Evolutionary conservation across 2,797 vertebrate species (phyloP), one percentile per base, ranked within the genome.

Genomic region (Lutjanus argentimaculatus): DNA sequence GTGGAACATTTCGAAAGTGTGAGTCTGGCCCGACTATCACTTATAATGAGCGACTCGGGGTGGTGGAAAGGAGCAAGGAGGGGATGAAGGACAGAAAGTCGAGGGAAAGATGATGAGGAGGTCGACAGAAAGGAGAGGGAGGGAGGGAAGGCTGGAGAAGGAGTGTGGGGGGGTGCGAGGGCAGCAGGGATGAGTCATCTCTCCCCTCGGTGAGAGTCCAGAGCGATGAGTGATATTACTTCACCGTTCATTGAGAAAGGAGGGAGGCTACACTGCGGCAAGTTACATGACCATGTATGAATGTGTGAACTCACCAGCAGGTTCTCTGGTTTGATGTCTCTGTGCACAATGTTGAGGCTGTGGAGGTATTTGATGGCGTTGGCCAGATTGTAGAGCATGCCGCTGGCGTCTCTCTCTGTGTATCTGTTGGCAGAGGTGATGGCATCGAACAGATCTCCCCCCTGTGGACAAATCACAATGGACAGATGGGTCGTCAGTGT

Each of bases 281-380:
- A 67, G 65, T 82, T 77, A 79, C 2, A 64, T 57, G 67, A 79
- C 21, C 17, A 9, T 21, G 42, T 25, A n/a, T 1, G 17, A 53
- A 64, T 21, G 22, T 1, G 17, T 57, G 67, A 66, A 86, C 93
- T 97, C 95, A 99, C 98, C 97, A 99, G 95, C 77, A 99, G 96
- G 90, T 99, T 99, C 86, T 99, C 98, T 0, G 98, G 98, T 88
- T 99, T 99, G 94, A 99, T 99, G 96, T 99, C 98, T 62, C 98
- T 97, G 93, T 99, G 98, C 81, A 99, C 98, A 4, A 99, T 99
- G 93, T 99, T 99, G 91, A 99, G 95, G 94, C 97, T 97, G 90
- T 99, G 98, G 88, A 99, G 97, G 94, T 99, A 99, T 83, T 98
- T 99, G 94, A 99, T 98, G 87, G 98, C 98, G 2, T 97, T 99